These are phyloP conservation scores for Myathropa florea DNA, from an alignment of 2,888 invertebrate genomes.

Conservation along the genomic window DNA sequence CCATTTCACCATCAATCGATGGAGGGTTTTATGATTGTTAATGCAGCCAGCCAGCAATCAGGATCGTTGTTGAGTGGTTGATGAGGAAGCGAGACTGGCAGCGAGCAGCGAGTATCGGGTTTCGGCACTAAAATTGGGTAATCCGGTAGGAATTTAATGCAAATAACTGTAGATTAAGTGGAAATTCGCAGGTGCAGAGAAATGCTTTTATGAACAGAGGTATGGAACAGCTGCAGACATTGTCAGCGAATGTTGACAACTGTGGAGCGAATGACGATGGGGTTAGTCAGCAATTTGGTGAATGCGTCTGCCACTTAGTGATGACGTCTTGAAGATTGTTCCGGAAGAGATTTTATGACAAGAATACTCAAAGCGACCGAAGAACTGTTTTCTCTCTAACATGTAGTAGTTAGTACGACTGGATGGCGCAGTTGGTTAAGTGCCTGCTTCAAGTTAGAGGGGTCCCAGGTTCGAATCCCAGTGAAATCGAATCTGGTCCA, in stretches of 20 bases:
- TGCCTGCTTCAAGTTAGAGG: too few relatives aligned
- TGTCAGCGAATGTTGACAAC: neutral
- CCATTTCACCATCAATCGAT: conserved; percentile 47
- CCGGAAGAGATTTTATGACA: too few relatives aligned
- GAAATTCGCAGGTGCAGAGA: neutral
- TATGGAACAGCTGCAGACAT: neutral
- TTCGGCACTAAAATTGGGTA: neutral
- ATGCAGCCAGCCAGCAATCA: conserved; percentile 27
- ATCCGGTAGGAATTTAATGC: neutral
- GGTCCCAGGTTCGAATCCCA: too few relatives aligned
- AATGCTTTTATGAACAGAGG: neutral
- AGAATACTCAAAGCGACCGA: too few relatives aligned
- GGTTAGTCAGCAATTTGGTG: too few relatives aligned
- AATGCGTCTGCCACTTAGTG: too few relatives aligned
- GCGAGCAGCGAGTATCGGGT: neutral
- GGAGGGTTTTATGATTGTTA: conserved; percentile 41
- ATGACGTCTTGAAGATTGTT: too few relatives aligned
- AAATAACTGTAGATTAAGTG: neutral
- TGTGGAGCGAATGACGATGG: neutral
- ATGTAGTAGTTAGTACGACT: too few relatives aligned
- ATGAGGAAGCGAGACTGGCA: conserved; percentile 21
- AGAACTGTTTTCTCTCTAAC: too few relatives aligned
- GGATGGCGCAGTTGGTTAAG: too few relatives aligned
- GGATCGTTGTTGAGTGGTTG: conserved; percentile 30
- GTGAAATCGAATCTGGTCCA: too few relatives aligned